Evolutionary conservation across 2,888 invertebrate species (phyloP), one percentile per base, ranked within the genome.

Genomic region (Agrypnus murinus): DNA sequence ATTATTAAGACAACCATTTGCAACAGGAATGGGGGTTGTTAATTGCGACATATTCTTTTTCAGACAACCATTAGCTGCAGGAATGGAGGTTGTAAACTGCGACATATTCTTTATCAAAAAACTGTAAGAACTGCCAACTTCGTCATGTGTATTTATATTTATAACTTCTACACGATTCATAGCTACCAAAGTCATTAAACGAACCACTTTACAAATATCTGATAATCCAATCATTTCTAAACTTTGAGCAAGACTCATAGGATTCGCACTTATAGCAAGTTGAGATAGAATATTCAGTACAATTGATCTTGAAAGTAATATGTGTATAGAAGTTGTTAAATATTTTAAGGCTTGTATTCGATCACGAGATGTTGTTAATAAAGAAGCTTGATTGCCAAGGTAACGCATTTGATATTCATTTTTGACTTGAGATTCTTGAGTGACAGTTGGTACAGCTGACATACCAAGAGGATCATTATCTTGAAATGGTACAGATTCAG

Each of bases 131-230:
- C 45, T 64, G 32, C 64, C 68, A 5, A 68, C 46, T 38, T 83
- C 80, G n/a, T 77, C 77, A 3, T 76, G 75, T 31, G 78, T 77
- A 36, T 80, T 78, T 10, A 82, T 71, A 65, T 81, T 78, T 32
- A 74, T 75, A 2, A 86, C 81, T 74, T 88, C 87, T 31, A 89
- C 86, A 65, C 88, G 85, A 43, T 89, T 89, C 75, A 87, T 87
- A 3, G 90, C 89, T 46, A 88, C 88, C 63, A 90, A 81, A 19
- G 88, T 88, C 90, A 90, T 90, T 25, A 90, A 84, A 9, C 87
- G 86, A 0, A 90, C 88, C 0, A 90, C 86, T 77, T 89, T 87
- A 64, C 87, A 86, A 36, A 90, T 88, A 80, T 90, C 90, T 1
- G 88, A 87, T 65, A 91, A 82, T n/a, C 85, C 85, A 15, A 86